Evolutionary conservation across 2,888 invertebrate species (phyloP), one percentile per base, ranked within the genome.

Genomic region (Sinodicranocentrus sp.): DNA sequence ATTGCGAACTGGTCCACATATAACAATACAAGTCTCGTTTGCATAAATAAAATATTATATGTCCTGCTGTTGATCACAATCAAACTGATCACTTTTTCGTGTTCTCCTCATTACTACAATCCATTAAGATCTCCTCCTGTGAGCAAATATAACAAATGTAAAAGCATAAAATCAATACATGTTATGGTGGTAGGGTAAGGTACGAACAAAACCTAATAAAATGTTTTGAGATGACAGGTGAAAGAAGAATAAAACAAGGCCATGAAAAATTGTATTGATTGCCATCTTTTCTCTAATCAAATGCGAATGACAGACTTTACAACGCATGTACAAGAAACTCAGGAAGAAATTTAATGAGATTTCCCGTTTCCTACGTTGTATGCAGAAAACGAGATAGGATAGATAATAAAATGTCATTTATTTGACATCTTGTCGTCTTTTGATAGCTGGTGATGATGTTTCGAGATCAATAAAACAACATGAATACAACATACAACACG

Each of bases 201-300:
- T 33, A 33, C 43, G 67, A 68, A 77, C 77, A 77, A 72, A 59
- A 59, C 19, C 44, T 25, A 67, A 59, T 77, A 68, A 77, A 76
- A 77, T 52, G 68, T 68, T 13, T 61, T n/a, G 52, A 68, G 71
- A 61, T 70, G 71, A 79, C 70, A 71, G 63, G 68, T 43, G 77
- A 77, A 59, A 77, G 68, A 77, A 39, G 57, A 57, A 52, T 44
- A 59, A 57, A 77, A 77, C 44, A 59, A 68, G 44, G 68, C 33
- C 39, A 77, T 77, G 68, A 77, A 77, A 77, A 77, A 68, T 75
- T 52, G 67, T 67, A 21, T 21, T 54, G 28, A 67, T 61, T 61
- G 44, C 17, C 44, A 33, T 33, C 33, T 33, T 10, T 33, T 33
- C 33, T 33, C 33, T 6, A 33, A 33, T 33, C 33, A 33, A 33